phyloP scores from a whole-genome alignment of 2,797 vertebrate genomes.

The Cyprinella venusta region DNA sequence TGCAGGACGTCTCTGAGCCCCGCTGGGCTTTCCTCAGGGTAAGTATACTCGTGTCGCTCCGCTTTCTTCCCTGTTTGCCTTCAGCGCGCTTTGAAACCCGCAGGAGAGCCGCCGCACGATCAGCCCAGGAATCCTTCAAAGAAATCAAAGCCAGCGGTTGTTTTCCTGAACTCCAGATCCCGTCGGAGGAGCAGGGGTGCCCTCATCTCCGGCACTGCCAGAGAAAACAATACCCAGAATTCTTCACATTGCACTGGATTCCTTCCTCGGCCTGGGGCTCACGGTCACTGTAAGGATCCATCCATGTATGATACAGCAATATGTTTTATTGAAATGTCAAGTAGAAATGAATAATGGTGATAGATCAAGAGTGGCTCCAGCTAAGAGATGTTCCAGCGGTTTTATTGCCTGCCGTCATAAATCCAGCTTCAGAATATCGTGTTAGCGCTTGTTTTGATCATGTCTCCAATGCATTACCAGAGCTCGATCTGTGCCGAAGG shows the following conservation, averaged over 20 bases:
- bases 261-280: not conserved
- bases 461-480: not conserved
- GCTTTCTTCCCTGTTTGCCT: slow-evolving; percentile 49
- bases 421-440: not conserved
- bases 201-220: slow-evolving; percentile 52
- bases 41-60: slow-evolving; percentile 35
- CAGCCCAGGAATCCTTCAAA: slow-evolving; percentile 63
- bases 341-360: not conserved
- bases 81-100: slow-evolving; percentile 68
- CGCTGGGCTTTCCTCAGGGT: slow-evolving; percentile 22
- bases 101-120: slow-evolving; percentile 54
- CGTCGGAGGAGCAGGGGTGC: slow-evolving; percentile 46
- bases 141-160: slow-evolving; percentile 63
- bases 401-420: not conserved
- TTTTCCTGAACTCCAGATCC: slow-evolving; percentile 66
- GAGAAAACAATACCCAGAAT: slow-evolving; percentile 59
- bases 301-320: not conserved
- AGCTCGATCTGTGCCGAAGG: not conserved
- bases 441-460: not conserved
- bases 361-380: not conserved
- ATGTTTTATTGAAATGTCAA: not conserved
- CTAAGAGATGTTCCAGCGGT: not conserved
- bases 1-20: not conserved
- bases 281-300: not conserved
- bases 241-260: slow-evolving; percentile 50